Percentiles rank a stretch among this genome's conserved stretches.
phyloP scores from a whole-genome alignment of 2,113 vertebrate species.

The Lepus americanus region DNA sequence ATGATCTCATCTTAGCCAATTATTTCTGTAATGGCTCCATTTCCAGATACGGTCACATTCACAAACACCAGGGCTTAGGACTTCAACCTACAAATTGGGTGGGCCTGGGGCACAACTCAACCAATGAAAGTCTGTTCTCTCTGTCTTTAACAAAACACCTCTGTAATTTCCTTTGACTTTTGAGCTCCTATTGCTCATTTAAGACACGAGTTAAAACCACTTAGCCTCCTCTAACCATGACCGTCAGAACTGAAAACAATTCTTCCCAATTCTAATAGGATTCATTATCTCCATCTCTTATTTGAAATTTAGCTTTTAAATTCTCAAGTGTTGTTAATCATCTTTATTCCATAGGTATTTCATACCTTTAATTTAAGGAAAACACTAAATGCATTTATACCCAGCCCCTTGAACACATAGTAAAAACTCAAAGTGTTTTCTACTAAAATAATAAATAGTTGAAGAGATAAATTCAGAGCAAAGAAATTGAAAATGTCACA shows the following conservation, averaged over 20 bases:
- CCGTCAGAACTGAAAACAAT: not conserved
- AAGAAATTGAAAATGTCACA: not conserved
- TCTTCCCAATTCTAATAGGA: not conserved
- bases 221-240: not conserved
- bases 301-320: slow-evolving; percentile 13
- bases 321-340: not conserved
- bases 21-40: not conserved
- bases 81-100: not conserved
- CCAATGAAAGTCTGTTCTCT: not conserved
- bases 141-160: not conserved
- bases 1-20: not conserved
- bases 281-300: not conserved
- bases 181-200: not conserved
- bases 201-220: not conserved
- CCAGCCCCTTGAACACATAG: not conserved
- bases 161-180: not conserved
- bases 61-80: not conserved
- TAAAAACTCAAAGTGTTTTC: not conserved
- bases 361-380: not conserved
- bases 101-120: not conserved
- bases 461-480: not conserved
- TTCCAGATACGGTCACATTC: not conserved
- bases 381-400: not conserved
- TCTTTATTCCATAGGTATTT: not conserved
- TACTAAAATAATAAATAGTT: not conserved